Percentiles rank a stretch among this genome's conserved stretches.
phyloP scores from a whole-genome alignment of 2,888 invertebrate genomes.

The Pocota personata region DNA sequence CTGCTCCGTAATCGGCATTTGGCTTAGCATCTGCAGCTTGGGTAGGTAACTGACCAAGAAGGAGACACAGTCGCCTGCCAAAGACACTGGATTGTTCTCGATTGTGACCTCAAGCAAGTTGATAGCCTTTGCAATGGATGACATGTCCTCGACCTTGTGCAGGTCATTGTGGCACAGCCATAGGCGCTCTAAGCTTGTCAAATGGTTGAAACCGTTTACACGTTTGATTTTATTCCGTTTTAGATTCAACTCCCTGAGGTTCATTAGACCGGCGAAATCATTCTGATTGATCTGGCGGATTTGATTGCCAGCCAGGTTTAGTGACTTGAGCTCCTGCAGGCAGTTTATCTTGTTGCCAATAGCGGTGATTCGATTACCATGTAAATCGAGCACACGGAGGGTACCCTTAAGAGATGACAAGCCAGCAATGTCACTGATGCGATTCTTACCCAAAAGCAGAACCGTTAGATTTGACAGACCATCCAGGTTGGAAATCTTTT shows the following conservation, averaged over 20 bases:
- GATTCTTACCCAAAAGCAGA: slow-evolving; percentile 95
- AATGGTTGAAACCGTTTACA: slow-evolving; percentile 91
- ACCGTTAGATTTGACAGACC: slow-evolving; percentile 91
- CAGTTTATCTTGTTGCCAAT: slow-evolving; percentile 83
- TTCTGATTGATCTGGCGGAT: slow-evolving; percentile 89
- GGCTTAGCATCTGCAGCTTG: slow-evolving; percentile 88
- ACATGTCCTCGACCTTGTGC: slow-evolving; percentile 92
- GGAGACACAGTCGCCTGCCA: slow-evolving; percentile 91
- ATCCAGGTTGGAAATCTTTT: slow-evolving; percentile 91
- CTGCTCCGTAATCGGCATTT: slow-evolving; percentile 91
- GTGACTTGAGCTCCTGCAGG: slow-evolving; percentile 91
- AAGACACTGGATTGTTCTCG: slow-evolving; percentile 92
- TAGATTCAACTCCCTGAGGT: slow-evolving; percentile 93
- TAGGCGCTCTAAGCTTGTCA: slow-evolving; percentile 86
- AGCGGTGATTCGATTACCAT: slow-evolving; percentile 92
- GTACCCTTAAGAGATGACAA: slow-evolving; percentile 83
- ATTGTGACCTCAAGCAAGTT: slow-evolving; percentile 92
- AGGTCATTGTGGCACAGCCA: slow-evolving; percentile 84
- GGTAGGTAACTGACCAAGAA: slow-evolving; percentile 92
- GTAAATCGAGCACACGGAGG: slow-evolving; percentile 95
- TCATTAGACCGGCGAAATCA: slow-evolving; percentile 90
- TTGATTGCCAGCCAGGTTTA: slow-evolving; percentile 96
- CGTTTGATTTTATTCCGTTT: slow-evolving; percentile 92
- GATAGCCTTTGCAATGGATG: slow-evolving; percentile 90
- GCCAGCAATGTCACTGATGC: slow-evolving; percentile 83